Evolutionary conservation across 2,113 vertebrate genomes (phyloP).

Genomic region (Rhinogobius similis): DNA sequence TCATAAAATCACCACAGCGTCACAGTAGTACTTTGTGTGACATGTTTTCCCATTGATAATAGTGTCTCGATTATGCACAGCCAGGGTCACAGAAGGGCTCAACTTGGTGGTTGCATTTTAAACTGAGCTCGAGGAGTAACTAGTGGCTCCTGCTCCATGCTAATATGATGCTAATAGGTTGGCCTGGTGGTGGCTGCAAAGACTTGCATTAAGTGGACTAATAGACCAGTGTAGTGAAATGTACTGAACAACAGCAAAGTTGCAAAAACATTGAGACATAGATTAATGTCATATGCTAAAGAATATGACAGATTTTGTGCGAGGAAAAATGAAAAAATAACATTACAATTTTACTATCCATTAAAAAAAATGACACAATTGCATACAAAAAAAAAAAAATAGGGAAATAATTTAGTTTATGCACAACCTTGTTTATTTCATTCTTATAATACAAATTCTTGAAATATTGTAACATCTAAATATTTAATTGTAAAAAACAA

Average conservation of each 20-base stretch:
- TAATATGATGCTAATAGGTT: conserved; percentile 48
- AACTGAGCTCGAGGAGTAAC: conserved; percentile 51
- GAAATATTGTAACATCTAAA: no score
- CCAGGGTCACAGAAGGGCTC: conserved; percentile 39
- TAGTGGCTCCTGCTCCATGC: conserved; percentile 69
- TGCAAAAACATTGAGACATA: not conserved
- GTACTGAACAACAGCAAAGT: not conserved
- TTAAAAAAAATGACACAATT: no score
- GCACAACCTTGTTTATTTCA: no score
- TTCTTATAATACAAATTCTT: no score
- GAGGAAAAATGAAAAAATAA: no score
- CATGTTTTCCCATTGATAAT: not conserved
- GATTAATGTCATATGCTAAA: no score
- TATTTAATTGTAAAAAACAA: no score
- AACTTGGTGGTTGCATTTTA: conserved; percentile 63
- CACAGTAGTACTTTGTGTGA: not conserved
- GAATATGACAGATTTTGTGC: no score
- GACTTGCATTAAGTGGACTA: conserved; percentile 18
- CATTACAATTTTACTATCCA: no score
- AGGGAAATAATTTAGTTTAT: no score
- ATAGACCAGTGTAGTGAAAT: not conserved
- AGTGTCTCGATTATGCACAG: conserved; percentile 20
- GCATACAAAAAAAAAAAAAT: not conserved
- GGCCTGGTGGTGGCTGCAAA: conserved; percentile 26
- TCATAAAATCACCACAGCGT: no score